These are phyloP conservation scores for Oxystoma pomonae DNA, from an alignment of 2,888 invertebrate genomes.

Conservation along the genomic window DNA sequence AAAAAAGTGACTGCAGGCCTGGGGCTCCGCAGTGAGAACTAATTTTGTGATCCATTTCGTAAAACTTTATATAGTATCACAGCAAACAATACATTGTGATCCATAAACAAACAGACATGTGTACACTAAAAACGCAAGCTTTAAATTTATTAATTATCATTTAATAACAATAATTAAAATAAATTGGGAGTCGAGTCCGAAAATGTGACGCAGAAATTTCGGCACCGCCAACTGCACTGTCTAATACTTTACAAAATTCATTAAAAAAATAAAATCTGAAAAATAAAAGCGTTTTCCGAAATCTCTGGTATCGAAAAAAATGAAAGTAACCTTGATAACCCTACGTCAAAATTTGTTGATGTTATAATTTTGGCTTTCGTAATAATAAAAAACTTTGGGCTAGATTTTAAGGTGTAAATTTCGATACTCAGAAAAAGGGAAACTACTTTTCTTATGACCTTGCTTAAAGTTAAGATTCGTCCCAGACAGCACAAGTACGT, in stretches of 20 bases:
- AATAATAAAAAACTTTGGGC: too few relatives aligned
- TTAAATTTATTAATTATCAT: not conserved
- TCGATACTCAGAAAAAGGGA: too few relatives aligned
- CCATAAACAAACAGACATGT: not conserved
- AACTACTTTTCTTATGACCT: too few relatives aligned
- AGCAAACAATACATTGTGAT: conserved; percentile 2
- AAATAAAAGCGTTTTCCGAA: not conserved
- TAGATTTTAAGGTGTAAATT: too few relatives aligned
- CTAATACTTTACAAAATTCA: too few relatives aligned
- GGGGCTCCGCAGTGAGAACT: conserved; percentile 2
- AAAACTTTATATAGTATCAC: conserved; percentile 2
- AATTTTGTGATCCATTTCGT: not conserved
- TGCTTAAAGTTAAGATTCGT: too few relatives aligned
- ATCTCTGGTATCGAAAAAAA: not conserved
- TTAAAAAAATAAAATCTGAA: too few relatives aligned
- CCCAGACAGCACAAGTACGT: too few relatives aligned
- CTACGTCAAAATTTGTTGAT: not conserved
- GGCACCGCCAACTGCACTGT: too few relatives aligned
- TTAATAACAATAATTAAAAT: not conserved
- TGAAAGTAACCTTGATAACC: not conserved
- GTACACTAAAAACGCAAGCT: not conserved
- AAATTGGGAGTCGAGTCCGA: not conserved
- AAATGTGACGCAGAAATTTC: too few relatives aligned
- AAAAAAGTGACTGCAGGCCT: not conserved
- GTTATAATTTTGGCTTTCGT: too few relatives aligned